A percentile compares a stretch with the other conserved stretches of the same genome.
These are phyloP conservation scores for Albula glossodonta DNA, from an alignment of 2,113 vertebrate species.

Conservation along the genomic window DNA sequence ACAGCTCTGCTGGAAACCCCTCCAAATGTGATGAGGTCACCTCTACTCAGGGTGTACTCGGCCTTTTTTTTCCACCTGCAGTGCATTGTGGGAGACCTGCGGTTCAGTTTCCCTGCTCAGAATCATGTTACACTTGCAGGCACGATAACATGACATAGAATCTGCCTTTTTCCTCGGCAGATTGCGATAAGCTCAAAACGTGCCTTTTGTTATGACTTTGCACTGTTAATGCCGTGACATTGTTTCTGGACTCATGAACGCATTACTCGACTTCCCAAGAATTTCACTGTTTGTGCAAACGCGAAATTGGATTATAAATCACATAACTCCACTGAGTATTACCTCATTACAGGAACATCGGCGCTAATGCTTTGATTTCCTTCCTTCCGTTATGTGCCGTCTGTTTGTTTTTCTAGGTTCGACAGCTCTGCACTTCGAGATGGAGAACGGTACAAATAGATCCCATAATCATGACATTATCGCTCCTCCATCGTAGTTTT, in stretches of 20 bases:
- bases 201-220: constrained; percentile 10
- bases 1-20: not conserved
- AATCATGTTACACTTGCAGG: not conserved
- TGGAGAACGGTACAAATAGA: not conserved
- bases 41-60: not conserved
- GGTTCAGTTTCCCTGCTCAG: not conserved
- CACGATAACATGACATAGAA: not conserved
- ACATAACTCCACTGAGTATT: constrained; percentile 5
- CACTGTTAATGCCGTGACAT: not conserved
- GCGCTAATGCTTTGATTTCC: not conserved
- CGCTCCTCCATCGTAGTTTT: not conserved
- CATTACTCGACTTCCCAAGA: not conserved
- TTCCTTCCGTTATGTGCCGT: not conserved
- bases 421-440: not conserved
- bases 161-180: not conserved
- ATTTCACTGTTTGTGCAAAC: constrained; percentile 3
- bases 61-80: not conserved
- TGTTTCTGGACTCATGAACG: not conserved
- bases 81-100: not conserved
- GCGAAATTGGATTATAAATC: constrained; percentile 30
- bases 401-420: not conserved
- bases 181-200: constrained; percentile 13
- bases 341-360: constrained; percentile 10
- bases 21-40: not conserved
- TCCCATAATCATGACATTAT: constrained; percentile 36